Evolutionary conservation across 2,888 invertebrate species (phyloP).

Genomic region (Philhelius pedissequus): DNA sequence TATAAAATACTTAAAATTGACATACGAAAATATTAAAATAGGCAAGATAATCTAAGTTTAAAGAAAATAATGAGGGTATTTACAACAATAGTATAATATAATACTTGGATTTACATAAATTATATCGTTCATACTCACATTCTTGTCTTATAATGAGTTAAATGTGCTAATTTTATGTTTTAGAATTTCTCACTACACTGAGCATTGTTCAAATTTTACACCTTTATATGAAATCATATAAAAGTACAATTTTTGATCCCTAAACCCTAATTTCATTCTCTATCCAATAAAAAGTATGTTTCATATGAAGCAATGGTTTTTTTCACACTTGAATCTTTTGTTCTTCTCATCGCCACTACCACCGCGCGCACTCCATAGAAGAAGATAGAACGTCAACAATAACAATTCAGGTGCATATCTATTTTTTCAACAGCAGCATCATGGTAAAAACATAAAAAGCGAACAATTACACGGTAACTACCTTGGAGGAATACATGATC

Average conservation of each 20-base stretch:
- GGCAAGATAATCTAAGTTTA: too few relatives aligned
- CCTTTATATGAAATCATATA: too few relatives aligned
- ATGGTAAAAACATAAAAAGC: slow-evolving; percentile 34
- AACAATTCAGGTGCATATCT: slow-evolving; percentile 46
- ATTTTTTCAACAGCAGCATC: slow-evolving; percentile 8
- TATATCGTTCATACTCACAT: too few relatives aligned
- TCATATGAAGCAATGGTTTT: background rate
- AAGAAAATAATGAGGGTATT: too few relatives aligned
- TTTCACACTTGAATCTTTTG: slow-evolving; percentile 1
- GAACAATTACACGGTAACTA: slow-evolving; percentile 62
- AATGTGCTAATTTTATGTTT: too few relatives aligned
- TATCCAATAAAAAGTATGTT: background rate
- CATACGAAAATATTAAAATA: too few relatives aligned
- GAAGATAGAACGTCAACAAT: slow-evolving; percentile 2
- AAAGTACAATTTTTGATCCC: background rate
- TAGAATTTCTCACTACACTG: too few relatives aligned
- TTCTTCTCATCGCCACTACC: background rate
- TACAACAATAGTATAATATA: too few relatives aligned
- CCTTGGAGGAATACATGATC: slow-evolving; percentile 56
- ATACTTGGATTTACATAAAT: too few relatives aligned
- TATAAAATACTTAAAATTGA: too few relatives aligned
- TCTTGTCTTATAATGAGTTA: too few relatives aligned
- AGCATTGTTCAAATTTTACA: too few relatives aligned
- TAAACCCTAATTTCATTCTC: background rate
- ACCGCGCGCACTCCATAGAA: background rate